A percentile compares a stretch with the other conserved stretches of the same genome.
These are phyloP conservation scores for Stichodactyla mertensii DNA, from an alignment of 64 coral and sea anemone genomes.

Conservation along the genomic window DNA sequence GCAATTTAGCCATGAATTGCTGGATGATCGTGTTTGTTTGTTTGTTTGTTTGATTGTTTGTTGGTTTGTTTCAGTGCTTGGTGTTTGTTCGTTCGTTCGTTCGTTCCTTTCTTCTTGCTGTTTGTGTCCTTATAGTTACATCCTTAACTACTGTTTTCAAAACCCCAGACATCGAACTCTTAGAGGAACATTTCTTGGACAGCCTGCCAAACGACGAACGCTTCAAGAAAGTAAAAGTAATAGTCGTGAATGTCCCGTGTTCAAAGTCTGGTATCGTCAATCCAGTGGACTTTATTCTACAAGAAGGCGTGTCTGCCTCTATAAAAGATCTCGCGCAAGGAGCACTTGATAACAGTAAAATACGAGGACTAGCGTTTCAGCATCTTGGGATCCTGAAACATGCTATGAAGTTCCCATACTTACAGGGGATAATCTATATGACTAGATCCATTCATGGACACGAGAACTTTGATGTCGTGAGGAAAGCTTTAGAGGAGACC, in stretches of 20 bases:
- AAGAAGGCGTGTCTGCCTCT: conserved; percentile 79
- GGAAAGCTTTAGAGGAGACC: conserved; percentile 68
- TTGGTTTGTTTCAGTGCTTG: not conserved
- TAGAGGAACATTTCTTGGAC: conserved; percentile 77
- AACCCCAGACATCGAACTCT: conserved; percentile 59
- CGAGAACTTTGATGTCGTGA: conserved; percentile 82
- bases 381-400: conserved; percentile 83
- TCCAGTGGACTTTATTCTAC: conserved; percentile 87
- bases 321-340: conserved; percentile 85
- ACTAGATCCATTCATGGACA: conserved; percentile 63
- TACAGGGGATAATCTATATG: conserved; percentile 80
- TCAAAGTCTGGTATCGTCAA: conserved; percentile 89
- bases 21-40: not conserved
- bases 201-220: conserved; percentile 79
- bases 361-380: conserved; percentile 74
- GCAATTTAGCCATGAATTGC: too few species aligned
- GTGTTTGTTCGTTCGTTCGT: not conserved
- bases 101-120: not conserved
- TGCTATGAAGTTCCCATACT: conserved; percentile 83
- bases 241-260: conserved; percentile 84
- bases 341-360: conserved; percentile 61
- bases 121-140: not conserved
- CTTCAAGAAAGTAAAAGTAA: conserved; percentile 67
- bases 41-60: not conserved
- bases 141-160: conserved; percentile 32